A percentile compares a stretch with the other conserved stretches of the same genome.
These are phyloP conservation scores for Colletes collaris DNA, from an alignment of 2,888 invertebrate genomes.

Conservation along the genomic window DNA sequence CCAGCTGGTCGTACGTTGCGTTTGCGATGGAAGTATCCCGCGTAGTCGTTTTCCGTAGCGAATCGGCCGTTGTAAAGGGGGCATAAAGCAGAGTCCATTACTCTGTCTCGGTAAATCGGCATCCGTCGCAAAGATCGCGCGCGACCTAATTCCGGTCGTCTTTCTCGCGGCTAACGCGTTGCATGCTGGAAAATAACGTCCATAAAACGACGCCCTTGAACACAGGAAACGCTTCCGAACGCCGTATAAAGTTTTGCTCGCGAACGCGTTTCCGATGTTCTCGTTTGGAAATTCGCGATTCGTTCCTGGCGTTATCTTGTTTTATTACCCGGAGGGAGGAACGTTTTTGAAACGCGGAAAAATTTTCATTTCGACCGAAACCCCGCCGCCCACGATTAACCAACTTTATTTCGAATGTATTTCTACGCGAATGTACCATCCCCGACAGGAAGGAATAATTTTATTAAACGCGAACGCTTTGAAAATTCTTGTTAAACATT, in stretches of 20 bases:
- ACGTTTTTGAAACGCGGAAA: constrained; percentile 1
- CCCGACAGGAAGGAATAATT: too few relatives aligned
- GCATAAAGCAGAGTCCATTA: constrained; percentile 65
- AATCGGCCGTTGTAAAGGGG: constrained; percentile 49
- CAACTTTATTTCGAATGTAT: too few relatives aligned
- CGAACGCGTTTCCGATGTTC: constrained; percentile 41
- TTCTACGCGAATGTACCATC: too few relatives aligned
- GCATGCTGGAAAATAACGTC: constrained; percentile 62
- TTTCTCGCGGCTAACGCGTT: constrained; percentile 63
- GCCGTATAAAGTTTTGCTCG: constrained; percentile 27
- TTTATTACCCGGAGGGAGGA: neutral
- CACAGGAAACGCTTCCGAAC: constrained; percentile 34
- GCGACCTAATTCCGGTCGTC: constrained; percentile 64
- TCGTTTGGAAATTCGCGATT: constrained; percentile 12
- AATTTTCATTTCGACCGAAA: constrained; percentile 14
- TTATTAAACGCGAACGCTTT: too few relatives aligned
- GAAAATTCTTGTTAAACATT: too few relatives aligned
- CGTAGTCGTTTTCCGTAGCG: constrained; percentile 42
- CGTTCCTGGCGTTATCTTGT: constrained; percentile 1
- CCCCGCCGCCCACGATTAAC: neutral
- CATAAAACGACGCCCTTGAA: constrained; percentile 42
- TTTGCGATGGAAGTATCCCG: constrained; percentile 35
- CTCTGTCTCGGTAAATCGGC: constrained; percentile 63
- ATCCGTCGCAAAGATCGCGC: constrained; percentile 53
- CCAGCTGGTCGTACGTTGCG: constrained; percentile 40